These are phyloP conservation scores for Ypsolopha scabrella DNA, from an alignment of 2,888 invertebrate species.

Conservation along the genomic window DNA sequence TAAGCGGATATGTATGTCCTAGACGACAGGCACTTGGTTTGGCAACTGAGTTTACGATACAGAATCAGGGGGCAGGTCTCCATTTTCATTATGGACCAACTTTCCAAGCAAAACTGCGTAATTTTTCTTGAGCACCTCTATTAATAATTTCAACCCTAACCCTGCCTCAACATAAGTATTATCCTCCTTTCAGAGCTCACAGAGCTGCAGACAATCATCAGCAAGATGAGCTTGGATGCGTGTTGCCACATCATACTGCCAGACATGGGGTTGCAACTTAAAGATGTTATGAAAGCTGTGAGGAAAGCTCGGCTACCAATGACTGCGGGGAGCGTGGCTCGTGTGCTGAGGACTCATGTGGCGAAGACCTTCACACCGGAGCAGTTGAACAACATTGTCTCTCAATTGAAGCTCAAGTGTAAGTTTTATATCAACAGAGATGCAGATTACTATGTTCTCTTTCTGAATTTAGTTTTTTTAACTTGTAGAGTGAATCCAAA, in stretches of 20 bases:
- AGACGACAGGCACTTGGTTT: too few relatives aligned
- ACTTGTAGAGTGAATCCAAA: too few relatives aligned
- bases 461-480: background rate
- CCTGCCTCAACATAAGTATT: too few relatives aligned
- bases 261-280: background rate
- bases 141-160: too few relatives aligned
- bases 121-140: too few relatives aligned
- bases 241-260: background rate
- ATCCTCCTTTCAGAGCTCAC: background rate
- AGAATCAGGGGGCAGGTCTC: too few relatives aligned
- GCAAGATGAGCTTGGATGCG: background rate
- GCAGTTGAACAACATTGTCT: background rate
- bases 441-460: background rate
- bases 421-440: background rate
- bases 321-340: background rate
- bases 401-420: background rate
- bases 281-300: background rate
- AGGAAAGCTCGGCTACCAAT: background rate
- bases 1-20: too few relatives aligned
- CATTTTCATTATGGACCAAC: too few relatives aligned
- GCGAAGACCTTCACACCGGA: too few relatives aligned
- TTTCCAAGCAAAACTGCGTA: too few relatives aligned
- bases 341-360: background rate
- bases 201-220: background rate
- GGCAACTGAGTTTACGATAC: too few relatives aligned